These are phyloP conservation scores for Poeciliopsis paucimaculata DNA, from an alignment of 2,797 vertebrate genomes.

Conservation along the genomic window DNA sequence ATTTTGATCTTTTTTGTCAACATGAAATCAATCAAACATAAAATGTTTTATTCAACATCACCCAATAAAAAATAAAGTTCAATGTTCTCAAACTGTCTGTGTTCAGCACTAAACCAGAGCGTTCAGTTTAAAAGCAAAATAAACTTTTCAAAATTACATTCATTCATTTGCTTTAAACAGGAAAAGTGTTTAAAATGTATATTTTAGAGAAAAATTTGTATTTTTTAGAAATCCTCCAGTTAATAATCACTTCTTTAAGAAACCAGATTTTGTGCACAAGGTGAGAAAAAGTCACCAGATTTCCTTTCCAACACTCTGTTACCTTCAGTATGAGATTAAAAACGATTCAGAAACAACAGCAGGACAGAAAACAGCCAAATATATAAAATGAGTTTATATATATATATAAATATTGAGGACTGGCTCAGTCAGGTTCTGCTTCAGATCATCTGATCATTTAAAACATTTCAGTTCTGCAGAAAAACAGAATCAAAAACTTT, in stretches of 20 bases:
- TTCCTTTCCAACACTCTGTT: not conserved
- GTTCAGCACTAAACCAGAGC: not conserved
- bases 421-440: too few relatives aligned
- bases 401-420: too few relatives aligned
- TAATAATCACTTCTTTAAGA: not conserved
- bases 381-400: too few relatives aligned
- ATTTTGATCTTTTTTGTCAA: not conserved
- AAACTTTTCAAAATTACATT: too few relatives aligned
- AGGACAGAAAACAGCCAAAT: too few relatives aligned
- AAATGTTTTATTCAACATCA: not conserved
- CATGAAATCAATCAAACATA: not conserved
- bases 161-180: too few relatives aligned
- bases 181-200: too few relatives aligned
- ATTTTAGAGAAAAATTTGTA: too few relatives aligned
- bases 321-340: too few relatives aligned
- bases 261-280: not conserved
- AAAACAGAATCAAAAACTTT: not conserved
- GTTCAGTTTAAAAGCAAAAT: not conserved
- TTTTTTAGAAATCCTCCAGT: not conserved
- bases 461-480: not conserved
- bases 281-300: not conserved
- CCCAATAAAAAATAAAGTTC: not conserved
- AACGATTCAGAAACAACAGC: too few relatives aligned
- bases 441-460: not conserved
- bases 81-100: not conserved